Evolutionary conservation across 2,888 invertebrate species (phyloP), one percentile per base, ranked within the genome.

Genomic region (Tetropium fuscum): DNA sequence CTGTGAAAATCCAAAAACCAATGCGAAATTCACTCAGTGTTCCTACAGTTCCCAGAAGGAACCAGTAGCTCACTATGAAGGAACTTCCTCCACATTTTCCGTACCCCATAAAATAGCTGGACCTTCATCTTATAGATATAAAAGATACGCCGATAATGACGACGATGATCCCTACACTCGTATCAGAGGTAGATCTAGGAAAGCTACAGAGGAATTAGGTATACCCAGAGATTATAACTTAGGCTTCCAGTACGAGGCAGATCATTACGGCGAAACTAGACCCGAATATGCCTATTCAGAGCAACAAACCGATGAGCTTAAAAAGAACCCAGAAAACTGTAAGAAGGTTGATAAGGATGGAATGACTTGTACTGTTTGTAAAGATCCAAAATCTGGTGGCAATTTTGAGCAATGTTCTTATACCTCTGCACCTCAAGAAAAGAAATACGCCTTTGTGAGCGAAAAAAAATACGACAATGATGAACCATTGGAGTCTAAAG

Each of bases 401-500:
- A 88, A 89, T 60, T 92, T 88, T 64, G 93, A 94, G 77, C 90
- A 89, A 8, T 94, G 94, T 76, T 90, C 91, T 0, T 94, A 92
- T 78, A 88, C 90, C 6, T 88, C 89, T 0, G 87, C 88, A 62
- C 91, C 91, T 0, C 86, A 87, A 71, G 90, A 90, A 63, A 88
- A 91, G 76, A 85, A 87, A 74, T 90, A 88, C 75, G 88, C 88
- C 5, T 90, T 87, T 71, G 87, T 86, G 3, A 87, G 86, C 58
- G 87, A 89, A 79, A 85, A 84, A 63, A 88, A 87, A 71, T 88
- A 85, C 70, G 84, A 87, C 58, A 87, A 86, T 64, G 84, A 86
- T 69, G 84, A 84, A 58, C 83, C 84, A 61, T 81, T 83, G 38
- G 80, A 84, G 74, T 76, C 81, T 1, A 73, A 77, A 60, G 62